phyloP scores from a whole-genome alignment of 2,888 invertebrate species.

The Adelognathus sp. region DNA sequence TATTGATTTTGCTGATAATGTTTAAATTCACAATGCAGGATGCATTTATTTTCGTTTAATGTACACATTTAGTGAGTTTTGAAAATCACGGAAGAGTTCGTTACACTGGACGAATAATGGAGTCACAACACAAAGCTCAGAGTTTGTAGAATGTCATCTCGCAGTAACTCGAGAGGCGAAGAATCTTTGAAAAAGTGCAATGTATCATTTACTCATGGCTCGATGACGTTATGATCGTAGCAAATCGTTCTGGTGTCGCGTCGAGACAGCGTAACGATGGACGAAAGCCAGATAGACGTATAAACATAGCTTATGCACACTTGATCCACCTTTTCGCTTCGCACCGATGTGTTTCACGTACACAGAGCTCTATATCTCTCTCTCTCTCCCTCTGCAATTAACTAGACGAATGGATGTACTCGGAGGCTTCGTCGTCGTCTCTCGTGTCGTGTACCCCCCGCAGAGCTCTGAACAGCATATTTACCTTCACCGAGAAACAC shows the following conservation, averaged over 20 bases:
- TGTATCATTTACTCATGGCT: not conserved
- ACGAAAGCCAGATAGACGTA: no score
- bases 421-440: not conserved
- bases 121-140: not conserved
- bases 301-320: no score
- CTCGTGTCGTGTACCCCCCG: not conserved
- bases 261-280: constrained; percentile 10
- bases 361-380: not conserved
- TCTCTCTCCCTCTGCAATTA: not conserved
- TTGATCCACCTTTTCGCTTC: no score
- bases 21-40: not conserved
- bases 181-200: constrained; percentile 9
- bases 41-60: not conserved
- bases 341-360: no score
- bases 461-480: constrained; percentile 23
- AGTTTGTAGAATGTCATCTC: constrained; percentile 3
- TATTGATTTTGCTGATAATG: no score
- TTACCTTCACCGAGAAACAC: constrained; percentile 44
- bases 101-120: constrained; percentile 17
- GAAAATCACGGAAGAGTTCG: constrained; percentile 14
- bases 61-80: not conserved
- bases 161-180: constrained; percentile 16
- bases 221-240: constrained; percentile 17
- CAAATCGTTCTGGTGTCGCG: constrained; percentile 34
- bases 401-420: not conserved